phyloP scores from a whole-genome alignment of 2,113 vertebrate species.

The Agelaius phoeniceus region DNA sequence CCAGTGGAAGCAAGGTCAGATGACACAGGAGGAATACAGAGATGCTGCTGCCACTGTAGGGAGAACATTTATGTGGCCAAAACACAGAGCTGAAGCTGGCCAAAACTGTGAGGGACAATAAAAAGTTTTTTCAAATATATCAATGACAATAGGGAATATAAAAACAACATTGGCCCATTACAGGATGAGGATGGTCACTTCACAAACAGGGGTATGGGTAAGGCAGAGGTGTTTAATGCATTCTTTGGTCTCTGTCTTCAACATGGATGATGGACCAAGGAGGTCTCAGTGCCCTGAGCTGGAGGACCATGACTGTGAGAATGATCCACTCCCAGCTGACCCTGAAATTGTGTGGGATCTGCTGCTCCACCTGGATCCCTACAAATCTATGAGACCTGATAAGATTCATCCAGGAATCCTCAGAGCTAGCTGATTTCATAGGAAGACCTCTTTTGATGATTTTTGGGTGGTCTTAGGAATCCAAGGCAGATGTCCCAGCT shows the following conservation, averaged over 20 bases:
- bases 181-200: not conserved
- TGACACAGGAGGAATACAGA: not conserved
- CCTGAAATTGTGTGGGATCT: not conserved
- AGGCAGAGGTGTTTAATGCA: not conserved
- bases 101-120: not conserved
- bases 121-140: not conserved
- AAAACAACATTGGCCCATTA: not conserved
- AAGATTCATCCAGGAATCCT: not conserved
- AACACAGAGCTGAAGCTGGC: not conserved
- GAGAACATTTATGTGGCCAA: not conserved
- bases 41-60: not conserved
- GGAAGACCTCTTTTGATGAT: not conserved
- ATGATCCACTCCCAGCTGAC: not conserved
- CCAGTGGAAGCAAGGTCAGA: not conserved
- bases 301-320: not conserved
- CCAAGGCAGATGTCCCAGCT: not conserved
- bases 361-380: not conserved
- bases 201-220: too few relatives aligned
- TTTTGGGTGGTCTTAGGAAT: not conserved
- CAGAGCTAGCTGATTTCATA: not conserved
- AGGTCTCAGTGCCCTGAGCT: not conserved
- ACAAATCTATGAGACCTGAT: not conserved
- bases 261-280: not conserved
- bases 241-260: not conserved
- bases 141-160: not conserved